A percentile compares a stretch with the other conserved stretches of the same genome.
Conservation (phyloP, 53 echinoderm and acorn worm genomes). For the Temnopleurus reevesii region DNA sequence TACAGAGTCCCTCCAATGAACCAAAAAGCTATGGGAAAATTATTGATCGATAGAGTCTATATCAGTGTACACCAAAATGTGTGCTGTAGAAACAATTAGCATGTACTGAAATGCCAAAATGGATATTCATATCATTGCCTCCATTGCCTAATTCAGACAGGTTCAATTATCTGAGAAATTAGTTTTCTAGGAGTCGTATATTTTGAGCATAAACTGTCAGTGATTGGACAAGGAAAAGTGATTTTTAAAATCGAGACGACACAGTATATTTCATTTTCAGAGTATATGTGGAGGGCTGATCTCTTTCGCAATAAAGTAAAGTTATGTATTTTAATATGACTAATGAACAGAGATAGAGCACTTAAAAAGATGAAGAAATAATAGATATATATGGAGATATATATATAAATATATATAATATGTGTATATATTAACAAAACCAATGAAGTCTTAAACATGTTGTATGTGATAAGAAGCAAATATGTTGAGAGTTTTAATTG, state of each 20-base stretch:
- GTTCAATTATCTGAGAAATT: no score
- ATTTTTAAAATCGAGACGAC: not conserved
- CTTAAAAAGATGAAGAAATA: not conserved
- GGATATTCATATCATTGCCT: no score
- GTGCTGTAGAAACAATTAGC: no score
- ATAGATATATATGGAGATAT: not conserved
- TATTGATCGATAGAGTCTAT: no score
- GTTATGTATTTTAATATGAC: not conserved
- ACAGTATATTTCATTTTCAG: not conserved
- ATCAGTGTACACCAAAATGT: no score
- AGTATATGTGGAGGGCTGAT: not conserved
- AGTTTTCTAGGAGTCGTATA: not conserved
- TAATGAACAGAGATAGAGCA: not conserved
- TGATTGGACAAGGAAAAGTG: not conserved
- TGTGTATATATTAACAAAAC: not conserved
- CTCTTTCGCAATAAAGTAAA: not conserved
- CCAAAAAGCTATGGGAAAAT: no score
- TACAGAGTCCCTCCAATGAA: no score
- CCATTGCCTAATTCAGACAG: no score
- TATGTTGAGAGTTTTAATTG: no score
- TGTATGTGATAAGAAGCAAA: no score
- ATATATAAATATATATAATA: not conserved
- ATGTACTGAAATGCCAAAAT: no score
- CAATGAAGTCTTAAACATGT: not conserved
- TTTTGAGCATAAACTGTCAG: no score